Base-by-base conservation (phyloP, 2,888 invertebrate genomes). In the Marronus borbonicus region DNA sequence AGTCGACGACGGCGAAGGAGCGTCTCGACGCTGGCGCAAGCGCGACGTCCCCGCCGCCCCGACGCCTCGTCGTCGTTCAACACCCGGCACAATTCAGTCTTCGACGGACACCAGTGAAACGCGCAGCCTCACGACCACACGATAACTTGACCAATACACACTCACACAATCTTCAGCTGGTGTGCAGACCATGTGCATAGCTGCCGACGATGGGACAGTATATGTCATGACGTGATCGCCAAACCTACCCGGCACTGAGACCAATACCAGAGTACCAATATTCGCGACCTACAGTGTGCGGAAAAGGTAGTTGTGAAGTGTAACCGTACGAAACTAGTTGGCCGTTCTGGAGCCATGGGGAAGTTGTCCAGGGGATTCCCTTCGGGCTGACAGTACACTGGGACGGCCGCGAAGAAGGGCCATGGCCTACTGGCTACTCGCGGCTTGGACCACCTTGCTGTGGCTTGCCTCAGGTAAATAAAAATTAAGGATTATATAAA, bases 361-460 rank as follows among this genome's bases (percentile, higher is more conserved):
- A 85, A 86, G 84, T 85, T 84, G 83, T 89, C 90, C 89, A 90
- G 90, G 90, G 91, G 90, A 90, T 90, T 89, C 90, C 91, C 91
- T 90, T 91, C 90, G 89, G 90, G 88, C 85, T 89, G 90, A 90
- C 89, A 90, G 90, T 87, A 86, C 85, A 86, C 50, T 85, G 87
- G 86, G 85, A 86, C 85, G 86, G 86, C 85, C 85, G 85, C 84
- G 85, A 83, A 86, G 84, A 84, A 85, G 85, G 86, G 86, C 85
- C 85, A 86, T 86, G 86, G 86, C 84, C 84, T 83, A 84, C 84
- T 85, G 86, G 84, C 84, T 87, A 83, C 86, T 87, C 85, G 88
- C 88, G 87, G 87, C 87, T 87, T 88, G 87, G 89, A 87, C 88
- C 89, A 87, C 86, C 84, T 85, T 86, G 85, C 85, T 87, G 86